Evolutionary conservation across 2,113 vertebrate species (phyloP).

Genomic region (Lanius ludovicianus): DNA sequence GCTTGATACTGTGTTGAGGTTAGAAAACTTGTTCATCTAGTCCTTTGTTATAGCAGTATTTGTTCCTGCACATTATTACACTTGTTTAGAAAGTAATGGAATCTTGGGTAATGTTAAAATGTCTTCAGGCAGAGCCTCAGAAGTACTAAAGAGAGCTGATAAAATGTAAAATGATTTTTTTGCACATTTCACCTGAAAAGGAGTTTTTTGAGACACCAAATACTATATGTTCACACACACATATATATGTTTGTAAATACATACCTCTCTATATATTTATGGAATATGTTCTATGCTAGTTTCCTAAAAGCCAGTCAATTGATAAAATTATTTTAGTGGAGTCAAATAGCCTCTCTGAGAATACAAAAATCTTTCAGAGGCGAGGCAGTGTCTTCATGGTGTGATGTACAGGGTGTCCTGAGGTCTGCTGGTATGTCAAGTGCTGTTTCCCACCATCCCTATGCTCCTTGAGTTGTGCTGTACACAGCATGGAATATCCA

Average conservation of each 20-base stretch:
- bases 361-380: background rate
- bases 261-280: background rate
- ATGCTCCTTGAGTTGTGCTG: background rate
- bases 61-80: background rate
- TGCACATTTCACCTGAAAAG: background rate
- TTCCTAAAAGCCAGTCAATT: background rate
- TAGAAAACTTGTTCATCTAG: background rate
- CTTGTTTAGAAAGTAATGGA: background rate
- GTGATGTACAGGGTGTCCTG: background rate
- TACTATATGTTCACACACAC: background rate
- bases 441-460: background rate
- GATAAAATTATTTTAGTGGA: background rate
- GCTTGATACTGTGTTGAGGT: background rate
- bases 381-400: background rate
- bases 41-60: background rate
- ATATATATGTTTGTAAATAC: background rate
- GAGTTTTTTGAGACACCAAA: background rate
- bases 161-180: background rate
- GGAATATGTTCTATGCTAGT: background rate
- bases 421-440: background rate
- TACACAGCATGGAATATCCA: background rate
- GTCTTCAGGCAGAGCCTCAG: background rate
- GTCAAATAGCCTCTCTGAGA: background rate
- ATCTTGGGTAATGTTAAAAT: background rate
- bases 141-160: background rate